Base-by-base conservation (phyloP, 1,140 invertebrate genomes). In the Hycleus cichorii region DNA sequence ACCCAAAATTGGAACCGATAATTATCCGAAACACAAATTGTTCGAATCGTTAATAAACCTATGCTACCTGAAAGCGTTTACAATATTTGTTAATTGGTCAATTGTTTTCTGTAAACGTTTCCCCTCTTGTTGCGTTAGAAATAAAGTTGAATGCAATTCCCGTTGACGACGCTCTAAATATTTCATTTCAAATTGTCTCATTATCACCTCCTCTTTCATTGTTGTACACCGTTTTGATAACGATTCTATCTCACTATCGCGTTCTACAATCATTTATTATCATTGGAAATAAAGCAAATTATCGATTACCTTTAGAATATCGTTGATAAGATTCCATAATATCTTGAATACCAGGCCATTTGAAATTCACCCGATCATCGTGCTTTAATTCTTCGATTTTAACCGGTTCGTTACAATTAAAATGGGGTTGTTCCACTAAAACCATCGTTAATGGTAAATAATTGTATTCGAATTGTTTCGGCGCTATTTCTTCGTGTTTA, bases 1-100 rank as follows among this genome's bases (percentile, higher is more conserved):
- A n/a, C 1, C 9, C 39, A 7, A 54, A 54, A 54, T 38, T 39
- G 32, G 10, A 27, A 27, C 9, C 42, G 46, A 45, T 25, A 55
- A 18, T 55, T 55, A 55, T n/a, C 9, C 9, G 39, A 47, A 55
- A 44, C 26, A 55, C 12, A 55, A 55, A 47, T 55, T 38, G 26
- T 39, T 24, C 44, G 18, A 55, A 47, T 55, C 25, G 43, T 53
- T 46, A n/a, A 40, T 46, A 55, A 55, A 25, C 38, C 11, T 55
- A 55, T 55, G 66, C 66, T 69, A 69, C 64, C 66, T 65, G 64
- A 69, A 63, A 47, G 58, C 49, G 50, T 68, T 65, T 26, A 69
- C 48, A 39, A 68, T 66, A 52, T 66, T 66, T 44, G 55, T 66
- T 57, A 69, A 59, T 53, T 69, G 63, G 58, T 68, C 66, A 45